Evolutionary conservation across 1,140 invertebrate species (phyloP), one percentile per base, ranked within the genome.

Genomic region (Phymorhynchus buccinoides): DNA sequence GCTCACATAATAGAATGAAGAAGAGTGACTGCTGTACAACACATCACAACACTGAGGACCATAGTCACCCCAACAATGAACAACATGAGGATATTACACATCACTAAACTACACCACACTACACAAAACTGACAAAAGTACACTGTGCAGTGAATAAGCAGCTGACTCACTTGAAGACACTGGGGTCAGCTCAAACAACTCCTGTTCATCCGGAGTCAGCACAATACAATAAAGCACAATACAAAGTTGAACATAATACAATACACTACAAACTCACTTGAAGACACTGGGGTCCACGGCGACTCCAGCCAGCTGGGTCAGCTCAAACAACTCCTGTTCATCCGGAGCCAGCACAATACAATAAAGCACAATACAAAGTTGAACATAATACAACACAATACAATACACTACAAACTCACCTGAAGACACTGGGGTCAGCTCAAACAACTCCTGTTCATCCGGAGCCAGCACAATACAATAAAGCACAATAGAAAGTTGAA

Each of bases 391-490:
- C n/a, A 80, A 4, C 82, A 68, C 41, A 22, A 48, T 22, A 32
- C 37, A 7, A 66, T n/a, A n/a, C n/a, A n/a, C n/a, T n/a, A n/a
- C n/a, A n/a, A 30, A 88, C 90, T 85, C 85, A 91, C 91, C 91
- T 92, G 81, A 92, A 92, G 27, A 91, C 87, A 62, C 85, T 80
- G 6, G 90, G 90, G 83, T 84, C 32, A 92, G 73, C 78, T 90
- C 89, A 85, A 91, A 91, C 42, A 92, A 68, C 77, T 91, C 91
- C 42, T 85, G 68, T 75, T 92, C 91, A 62, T 92, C 91, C n/a
- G 86, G 80, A 9, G 87, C 85, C 44, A 92, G 86, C 0, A 90
- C 87, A 86, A 37, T 1, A 27, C 30, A 18, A 32, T 77, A 18
- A 77, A 18, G 14, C 14, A 18, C 14, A 77, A 77, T 32, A 32